Evolutionary conservation across 2,113 vertebrate species (phyloP), one percentile per base, ranked within the genome.

Genomic region (Colistium nudipinnis): DNA sequence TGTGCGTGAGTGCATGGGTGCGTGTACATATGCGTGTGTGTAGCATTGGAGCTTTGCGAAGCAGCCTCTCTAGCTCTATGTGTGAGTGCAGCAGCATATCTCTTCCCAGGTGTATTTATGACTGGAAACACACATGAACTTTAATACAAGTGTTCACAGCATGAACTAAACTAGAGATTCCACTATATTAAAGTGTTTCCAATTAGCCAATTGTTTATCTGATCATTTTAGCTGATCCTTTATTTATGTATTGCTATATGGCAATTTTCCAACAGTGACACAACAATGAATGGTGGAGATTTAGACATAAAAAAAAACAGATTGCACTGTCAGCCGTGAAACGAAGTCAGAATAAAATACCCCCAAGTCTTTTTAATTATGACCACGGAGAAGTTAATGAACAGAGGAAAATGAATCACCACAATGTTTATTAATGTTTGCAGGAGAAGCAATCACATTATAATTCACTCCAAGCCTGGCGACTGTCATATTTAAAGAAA

Each of bases 21-120:
- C 7, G 3, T 7, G 20, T 25, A 4, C 7, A 20, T 45, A 9
- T 20, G 20, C 22, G 39, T 17, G 44, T 45, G 44, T 45, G 44
- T 43, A 38, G 66, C 45, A 25, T 66, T 43, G 27, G 30, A 0
- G 24, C n/a, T 62, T 6, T 43, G 47, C 61, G 16, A 17, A 56
- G 33, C 7, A 25, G 12, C 44, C 10, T 78, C 57, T 83, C 12
- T 33, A 56, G 13, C 20, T 14, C 41, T 17, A 54, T 62, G 74
- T 60, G 66, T 64, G 64, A 55, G 52, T 44, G 52, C 24, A 45
- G 36, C 33, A n/a, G 41, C 7, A 24, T 14, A 61, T 38, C 38
- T 27, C 1, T 27, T 17, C 54, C 6, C 31, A 19, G 25, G 48
- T 47, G 57, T 17, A 52, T 57, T 5, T 65, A 14, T 30, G 36